Percentiles rank a stretch among this genome's conserved stretches.
These are phyloP conservation scores for Apocheima hispidaria DNA, from an alignment of 2,888 invertebrate species.

Conservation along the genomic window DNA sequence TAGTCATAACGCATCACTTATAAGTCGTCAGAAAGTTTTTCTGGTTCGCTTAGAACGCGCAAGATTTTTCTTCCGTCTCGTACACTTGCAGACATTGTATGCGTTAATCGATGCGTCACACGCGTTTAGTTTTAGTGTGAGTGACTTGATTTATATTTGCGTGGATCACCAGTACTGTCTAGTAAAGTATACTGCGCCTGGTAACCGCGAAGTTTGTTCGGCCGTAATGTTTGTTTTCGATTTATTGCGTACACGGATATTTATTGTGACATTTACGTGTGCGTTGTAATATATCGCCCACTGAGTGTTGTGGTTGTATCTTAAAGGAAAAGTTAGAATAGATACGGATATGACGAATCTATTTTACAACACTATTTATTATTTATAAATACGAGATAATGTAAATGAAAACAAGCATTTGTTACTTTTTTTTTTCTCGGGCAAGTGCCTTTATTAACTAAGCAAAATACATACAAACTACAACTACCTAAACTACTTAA, in stretches of 20 bases:
- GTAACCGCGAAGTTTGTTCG: constrained; percentile 36
- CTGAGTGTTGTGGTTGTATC: background rate
- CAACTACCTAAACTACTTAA: no score
- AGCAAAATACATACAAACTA: no score
- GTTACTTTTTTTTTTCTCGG: no score
- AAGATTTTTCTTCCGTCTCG: no score
- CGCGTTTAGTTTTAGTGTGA: background rate
- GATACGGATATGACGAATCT: background rate
- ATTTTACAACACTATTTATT: background rate
- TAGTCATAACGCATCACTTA: no score
- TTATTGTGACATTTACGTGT: constrained; percentile 28
- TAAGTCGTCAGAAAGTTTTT: no score
- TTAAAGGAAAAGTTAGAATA: background rate
- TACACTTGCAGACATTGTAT: no score
- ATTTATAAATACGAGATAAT: no score
- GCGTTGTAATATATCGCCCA: constrained; percentile 9
- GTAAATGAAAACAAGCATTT: no score
- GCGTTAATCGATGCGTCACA: no score
- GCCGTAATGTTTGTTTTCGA: constrained; percentile 41
- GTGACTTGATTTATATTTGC: background rate
- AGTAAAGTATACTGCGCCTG: background rate
- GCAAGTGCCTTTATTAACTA: no score
- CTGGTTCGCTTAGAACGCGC: no score
- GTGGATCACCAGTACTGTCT: constrained; percentile 1
- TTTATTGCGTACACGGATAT: constrained; percentile 33